phyloP scores from a whole-genome alignment of 2,888 invertebrate genomes.

The Amorpha juglandis region DNA sequence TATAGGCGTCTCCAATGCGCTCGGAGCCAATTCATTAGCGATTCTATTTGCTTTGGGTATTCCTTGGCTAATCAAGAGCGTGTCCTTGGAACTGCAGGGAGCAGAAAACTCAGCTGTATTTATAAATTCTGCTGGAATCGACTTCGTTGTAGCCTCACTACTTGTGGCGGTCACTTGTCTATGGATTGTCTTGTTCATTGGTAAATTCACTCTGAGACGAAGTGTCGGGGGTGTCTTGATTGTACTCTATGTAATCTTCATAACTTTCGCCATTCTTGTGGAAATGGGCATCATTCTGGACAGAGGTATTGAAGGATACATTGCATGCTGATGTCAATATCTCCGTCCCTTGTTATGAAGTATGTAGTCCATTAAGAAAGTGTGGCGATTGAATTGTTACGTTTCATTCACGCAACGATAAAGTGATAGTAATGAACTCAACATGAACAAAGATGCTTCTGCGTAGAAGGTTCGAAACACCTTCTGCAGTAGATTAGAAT shows the following conservation, averaged over 20 bases:
- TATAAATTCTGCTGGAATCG: slow-evolving; percentile 91
- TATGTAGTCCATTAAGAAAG: slow-evolving; percentile 1
- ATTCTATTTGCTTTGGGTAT: slow-evolving; percentile 92
- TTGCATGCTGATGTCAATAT: slow-evolving; percentile 33
- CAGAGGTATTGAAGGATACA: slow-evolving; percentile 29
- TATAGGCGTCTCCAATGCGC: slow-evolving; percentile 93
- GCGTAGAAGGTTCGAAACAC: background rate
- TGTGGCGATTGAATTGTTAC: background rate
- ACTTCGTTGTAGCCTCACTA: slow-evolving; percentile 91
- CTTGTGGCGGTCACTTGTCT: slow-evolving; percentile 89
- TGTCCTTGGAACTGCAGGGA: slow-evolving; percentile 78
- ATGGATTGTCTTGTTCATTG: slow-evolving; percentile 87
- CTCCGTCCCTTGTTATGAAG: background rate
- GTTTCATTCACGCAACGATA: background rate
- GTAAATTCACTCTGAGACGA: slow-evolving; percentile 88
- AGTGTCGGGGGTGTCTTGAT: slow-evolving; percentile 87
- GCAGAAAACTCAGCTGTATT: slow-evolving; percentile 79
- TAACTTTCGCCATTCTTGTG: slow-evolving; percentile 90
- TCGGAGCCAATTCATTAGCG: slow-evolving; percentile 94
- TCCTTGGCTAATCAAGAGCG: slow-evolving; percentile 92
- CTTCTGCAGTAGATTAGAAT: background rate
- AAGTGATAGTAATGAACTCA: background rate
- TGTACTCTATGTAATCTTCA: slow-evolving; percentile 87
- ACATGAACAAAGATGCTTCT: background rate
- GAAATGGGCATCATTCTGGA: slow-evolving; percentile 89